phyloP scores from a whole-genome alignment of 1,140 invertebrate genomes.

The Trachymyrmex cornetzi region DNA sequence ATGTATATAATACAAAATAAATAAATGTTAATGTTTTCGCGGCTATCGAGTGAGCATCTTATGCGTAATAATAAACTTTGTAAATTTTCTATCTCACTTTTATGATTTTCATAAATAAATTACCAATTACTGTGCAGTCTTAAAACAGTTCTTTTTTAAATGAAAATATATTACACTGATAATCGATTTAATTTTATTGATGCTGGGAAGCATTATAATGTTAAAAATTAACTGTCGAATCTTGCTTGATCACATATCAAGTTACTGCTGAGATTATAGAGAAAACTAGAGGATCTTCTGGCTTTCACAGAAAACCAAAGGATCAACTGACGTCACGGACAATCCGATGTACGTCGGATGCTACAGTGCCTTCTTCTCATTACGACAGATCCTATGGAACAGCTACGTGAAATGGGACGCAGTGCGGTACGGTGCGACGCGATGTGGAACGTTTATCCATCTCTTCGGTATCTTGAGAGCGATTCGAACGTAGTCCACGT shows the following conservation, averaged over 20 bases:
- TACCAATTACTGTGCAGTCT: neutral
- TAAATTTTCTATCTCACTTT: neutral
- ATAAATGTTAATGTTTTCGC: neutral
- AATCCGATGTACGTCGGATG: constrained; percentile 20
- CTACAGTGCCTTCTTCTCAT: constrained; percentile 35
- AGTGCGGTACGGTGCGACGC: neutral
- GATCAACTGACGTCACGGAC: neutral
- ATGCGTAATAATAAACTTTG: neutral
- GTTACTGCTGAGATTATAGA: neutral
- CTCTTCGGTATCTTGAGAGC: constrained; percentile 30
- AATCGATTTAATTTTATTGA: neutral
- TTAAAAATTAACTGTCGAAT: neutral
- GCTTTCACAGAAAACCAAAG: neutral
- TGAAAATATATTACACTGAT: neutral
- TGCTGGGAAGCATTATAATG: neutral
- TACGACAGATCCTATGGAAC: constrained; percentile 19
- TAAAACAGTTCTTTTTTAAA: neutral
- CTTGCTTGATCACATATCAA: neutral
- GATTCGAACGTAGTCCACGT: constrained; percentile 26
- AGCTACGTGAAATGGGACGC: constrained; percentile 22
- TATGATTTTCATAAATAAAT: neutral
- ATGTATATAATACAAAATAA: neutral
- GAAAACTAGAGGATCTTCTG: constrained; percentile 4
- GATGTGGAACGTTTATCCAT: constrained; percentile 33
- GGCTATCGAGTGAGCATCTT: neutral